Evolutionary conservation across 2,888 invertebrate species (phyloP).

Genomic region (Thalpophila matura): DNA sequence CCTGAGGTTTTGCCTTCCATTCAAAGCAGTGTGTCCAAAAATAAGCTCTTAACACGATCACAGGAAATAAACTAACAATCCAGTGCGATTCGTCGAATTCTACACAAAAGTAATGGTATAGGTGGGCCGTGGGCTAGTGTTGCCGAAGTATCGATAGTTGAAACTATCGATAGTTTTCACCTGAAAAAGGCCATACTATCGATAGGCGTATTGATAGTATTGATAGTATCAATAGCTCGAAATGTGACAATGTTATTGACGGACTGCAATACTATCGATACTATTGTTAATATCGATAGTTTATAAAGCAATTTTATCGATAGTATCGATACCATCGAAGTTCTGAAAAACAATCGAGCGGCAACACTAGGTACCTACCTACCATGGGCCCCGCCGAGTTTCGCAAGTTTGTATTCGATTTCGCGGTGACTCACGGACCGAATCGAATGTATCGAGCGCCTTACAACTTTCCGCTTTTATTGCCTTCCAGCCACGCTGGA

Average conservation of each 20-base stretch:
- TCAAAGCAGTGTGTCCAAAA: slow-evolving; percentile 49
- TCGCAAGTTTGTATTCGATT: slow-evolving; percentile 76
- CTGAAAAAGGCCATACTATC: too few relatives aligned
- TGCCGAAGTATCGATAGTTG: too few relatives aligned
- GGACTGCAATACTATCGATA: too few relatives aligned
- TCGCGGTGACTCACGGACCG: slow-evolving; percentile 75
- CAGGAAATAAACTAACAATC: slow-evolving; percentile 68
- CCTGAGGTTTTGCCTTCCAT: slow-evolving; percentile 55
- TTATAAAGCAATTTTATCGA: too few relatives aligned
- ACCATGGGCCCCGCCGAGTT: slow-evolving; percentile 62
- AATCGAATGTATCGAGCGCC: slow-evolving; percentile 74
- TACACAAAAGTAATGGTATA: slow-evolving; percentile 67
- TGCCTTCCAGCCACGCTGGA: slow-evolving; percentile 69
- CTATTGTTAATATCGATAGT: too few relatives aligned
- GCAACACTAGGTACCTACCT: too few relatives aligned
- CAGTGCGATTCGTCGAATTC: slow-evolving; percentile 63
- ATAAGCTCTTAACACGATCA: slow-evolving; percentile 58
- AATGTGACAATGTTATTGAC: too few relatives aligned
- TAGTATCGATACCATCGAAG: too few relatives aligned
- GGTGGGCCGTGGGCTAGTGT: slow-evolving; percentile 59
- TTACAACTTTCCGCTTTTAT: slow-evolving; percentile 75
- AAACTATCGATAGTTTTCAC: too few relatives aligned
- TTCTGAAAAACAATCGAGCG: too few relatives aligned
- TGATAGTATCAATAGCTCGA: too few relatives aligned
- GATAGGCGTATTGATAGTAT: too few relatives aligned